phyloP scores from a whole-genome alignment of 2,888 invertebrate genomes.

The Urechis unicinctus region DNA sequence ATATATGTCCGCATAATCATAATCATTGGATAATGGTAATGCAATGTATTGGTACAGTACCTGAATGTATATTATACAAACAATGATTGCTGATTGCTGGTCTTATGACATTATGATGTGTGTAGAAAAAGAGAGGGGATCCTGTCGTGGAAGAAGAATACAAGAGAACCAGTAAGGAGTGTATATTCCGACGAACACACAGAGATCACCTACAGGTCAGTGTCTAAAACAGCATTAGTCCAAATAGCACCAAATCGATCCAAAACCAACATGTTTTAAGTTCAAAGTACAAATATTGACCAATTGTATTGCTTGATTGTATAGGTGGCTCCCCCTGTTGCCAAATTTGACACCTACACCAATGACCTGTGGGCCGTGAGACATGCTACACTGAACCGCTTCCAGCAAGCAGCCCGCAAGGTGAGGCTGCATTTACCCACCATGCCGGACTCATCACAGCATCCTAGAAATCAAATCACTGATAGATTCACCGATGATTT shows the following conservation, averaged over 20 bases:
- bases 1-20: too few relatives aligned
- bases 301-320: too few relatives aligned
- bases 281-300: not conserved
- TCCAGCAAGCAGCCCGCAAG: conserved; percentile 46
- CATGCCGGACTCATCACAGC: not conserved
- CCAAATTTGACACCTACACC: conserved; percentile 42
- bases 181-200: conserved; percentile 31
- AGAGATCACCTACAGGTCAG: conserved; percentile 23
- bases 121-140: conserved; percentile 38
- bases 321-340: conserved; percentile 26
- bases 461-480: not conserved
- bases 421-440: not conserved
- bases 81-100: too few relatives aligned
- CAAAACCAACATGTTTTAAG: too few relatives aligned
- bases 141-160: conserved; percentile 36
- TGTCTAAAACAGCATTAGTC: too few relatives aligned
- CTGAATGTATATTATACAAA: too few relatives aligned
- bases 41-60: too few relatives aligned
- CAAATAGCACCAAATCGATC: too few relatives aligned
- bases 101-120: not conserved
- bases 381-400: conserved; percentile 31
- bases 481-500: not conserved
- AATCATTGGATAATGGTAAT: too few relatives aligned
- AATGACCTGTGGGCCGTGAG: conserved; percentile 45
- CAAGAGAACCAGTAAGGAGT: conserved; percentile 26